Conservation (phyloP, 2,797 vertebrate genomes). For the Leptatherina wallacei region DNA sequence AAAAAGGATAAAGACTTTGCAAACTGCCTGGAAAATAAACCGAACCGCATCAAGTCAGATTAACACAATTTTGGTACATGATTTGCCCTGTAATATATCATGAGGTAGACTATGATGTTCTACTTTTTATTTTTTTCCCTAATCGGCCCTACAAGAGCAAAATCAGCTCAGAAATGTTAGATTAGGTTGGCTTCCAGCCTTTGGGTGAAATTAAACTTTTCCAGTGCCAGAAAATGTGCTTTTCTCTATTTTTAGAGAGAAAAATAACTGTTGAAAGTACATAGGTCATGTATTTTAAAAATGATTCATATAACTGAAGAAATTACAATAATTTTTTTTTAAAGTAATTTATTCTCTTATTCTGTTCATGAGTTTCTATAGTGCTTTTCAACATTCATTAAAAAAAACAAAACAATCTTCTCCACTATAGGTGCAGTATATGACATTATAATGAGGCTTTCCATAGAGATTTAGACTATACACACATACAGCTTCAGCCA, state of each 20-base stretch:
- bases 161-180: constrained; percentile 43
- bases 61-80: not conserved
- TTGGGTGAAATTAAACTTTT: constrained; percentile 41
- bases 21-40: not conserved
- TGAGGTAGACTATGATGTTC: constrained; percentile 8
- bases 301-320: constrained; percentile 1
- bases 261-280: constrained; percentile 16
- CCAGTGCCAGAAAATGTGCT: constrained; percentile 37
- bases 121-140: not conserved
- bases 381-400: constrained; percentile 71
- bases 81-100: constrained; percentile 11
- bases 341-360: constrained; percentile 72
- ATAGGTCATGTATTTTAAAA: constrained; percentile 9
- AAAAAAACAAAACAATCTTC: constrained; percentile 61
- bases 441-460: constrained; percentile 71
- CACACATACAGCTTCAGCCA: constrained; percentile 62
- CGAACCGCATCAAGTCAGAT: not conserved
- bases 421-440: constrained; percentile 67
- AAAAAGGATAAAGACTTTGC: not conserved
- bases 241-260: constrained; percentile 17
- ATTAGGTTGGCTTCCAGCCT: constrained; percentile 56
- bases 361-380: constrained; percentile 68
- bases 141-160: constrained; percentile 10
- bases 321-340: constrained; percentile 25
- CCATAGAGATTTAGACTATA: constrained; percentile 72